A percentile compares a stretch with the other conserved stretches of the same genome.
Conservation (phyloP, 2,113 vertebrate genomes). For the Bungarus multicinctus region DNA sequence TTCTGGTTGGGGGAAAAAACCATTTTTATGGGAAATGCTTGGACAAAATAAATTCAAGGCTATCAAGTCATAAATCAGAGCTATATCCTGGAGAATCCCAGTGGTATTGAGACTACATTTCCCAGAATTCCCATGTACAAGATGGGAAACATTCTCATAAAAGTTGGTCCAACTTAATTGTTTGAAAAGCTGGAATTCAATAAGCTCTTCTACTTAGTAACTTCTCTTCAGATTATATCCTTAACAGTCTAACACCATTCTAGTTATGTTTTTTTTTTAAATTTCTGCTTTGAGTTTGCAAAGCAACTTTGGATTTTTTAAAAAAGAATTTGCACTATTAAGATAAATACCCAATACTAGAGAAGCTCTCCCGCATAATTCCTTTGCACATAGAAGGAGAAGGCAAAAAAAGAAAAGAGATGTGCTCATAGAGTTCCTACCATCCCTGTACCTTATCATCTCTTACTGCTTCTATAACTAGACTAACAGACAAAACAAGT, state of each 20-base stretch:
- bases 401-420: not conserved
- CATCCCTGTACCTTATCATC: not conserved
- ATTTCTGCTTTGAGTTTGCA: not conserved
- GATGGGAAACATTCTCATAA: not conserved
- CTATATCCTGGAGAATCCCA: not conserved
- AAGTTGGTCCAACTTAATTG: not conserved
- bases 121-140: not conserved
- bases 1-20: not conserved
- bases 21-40: not conserved
- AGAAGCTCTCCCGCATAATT: not conserved
- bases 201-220: not conserved
- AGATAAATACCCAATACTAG: not conserved
- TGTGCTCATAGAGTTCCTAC: not conserved
- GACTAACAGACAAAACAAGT: slow-evolving; percentile 30
- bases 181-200: not conserved
- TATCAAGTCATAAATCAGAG: not conserved
- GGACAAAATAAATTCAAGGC: not conserved
- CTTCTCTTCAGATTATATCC: not conserved
- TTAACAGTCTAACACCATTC: not conserved
- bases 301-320: not conserved
- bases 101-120: not conserved
- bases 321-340: not conserved
- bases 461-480: not conserved
- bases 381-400: not conserved
- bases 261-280: not conserved